A percentile compares a stretch with the other conserved stretches of the same genome.
These are phyloP conservation scores for Tympanoctomys barrerae DNA, from an alignment of 2,797 vertebrate species.

Conservation along the genomic window DNA sequence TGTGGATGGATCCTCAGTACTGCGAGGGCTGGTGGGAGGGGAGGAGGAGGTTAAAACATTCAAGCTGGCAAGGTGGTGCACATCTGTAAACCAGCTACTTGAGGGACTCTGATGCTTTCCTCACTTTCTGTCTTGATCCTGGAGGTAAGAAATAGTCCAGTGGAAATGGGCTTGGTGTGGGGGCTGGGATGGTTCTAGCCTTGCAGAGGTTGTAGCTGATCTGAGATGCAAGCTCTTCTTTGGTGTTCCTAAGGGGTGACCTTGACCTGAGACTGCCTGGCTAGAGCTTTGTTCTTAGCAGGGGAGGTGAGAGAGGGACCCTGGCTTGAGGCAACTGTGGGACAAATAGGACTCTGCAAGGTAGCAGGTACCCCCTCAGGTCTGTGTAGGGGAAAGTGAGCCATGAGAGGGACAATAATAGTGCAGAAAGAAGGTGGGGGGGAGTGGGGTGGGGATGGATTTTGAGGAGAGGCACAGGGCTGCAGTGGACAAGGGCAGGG, in stretches of 20 bases:
- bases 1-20: not conserved
- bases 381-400: not conserved
- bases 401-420: not conserved
- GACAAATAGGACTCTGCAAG: not conserved
- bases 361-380: not conserved
- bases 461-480: not conserved
- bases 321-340: not conserved
- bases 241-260: not conserved
- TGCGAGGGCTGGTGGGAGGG: not conserved
- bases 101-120: not conserved
- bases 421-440: not conserved
- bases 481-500: not conserved
- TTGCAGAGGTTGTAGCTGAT: not conserved
- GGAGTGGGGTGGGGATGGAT: not conserved
- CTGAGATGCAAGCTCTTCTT: not conserved
- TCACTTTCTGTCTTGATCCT: not conserved
- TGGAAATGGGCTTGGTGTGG: not conserved
- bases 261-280: not conserved
- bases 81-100: not conserved
- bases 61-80: not conserved
- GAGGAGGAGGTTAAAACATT: not conserved
- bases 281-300: not conserved
- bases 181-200: not conserved
- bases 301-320: not conserved
- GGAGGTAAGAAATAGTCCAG: not conserved